Conservation (phyloP, 2,797 vertebrate species). For the Hafferia zeledoni region DNA sequence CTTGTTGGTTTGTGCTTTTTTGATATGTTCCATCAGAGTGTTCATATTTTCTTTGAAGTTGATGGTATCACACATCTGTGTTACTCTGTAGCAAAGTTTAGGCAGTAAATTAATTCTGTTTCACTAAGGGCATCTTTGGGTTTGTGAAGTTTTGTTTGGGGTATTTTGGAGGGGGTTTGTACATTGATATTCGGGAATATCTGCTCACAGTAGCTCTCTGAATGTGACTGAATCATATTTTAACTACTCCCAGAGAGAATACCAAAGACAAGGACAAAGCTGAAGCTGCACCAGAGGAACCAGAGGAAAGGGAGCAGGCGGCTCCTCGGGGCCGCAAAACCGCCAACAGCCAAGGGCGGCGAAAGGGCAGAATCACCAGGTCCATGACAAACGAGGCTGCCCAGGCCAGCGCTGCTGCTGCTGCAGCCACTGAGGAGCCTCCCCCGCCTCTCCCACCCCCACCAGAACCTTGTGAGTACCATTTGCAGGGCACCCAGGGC, state of each 20-base stretch:
- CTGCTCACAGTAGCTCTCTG: not conserved
- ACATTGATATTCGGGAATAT: not conserved
- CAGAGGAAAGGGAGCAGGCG: constrained; percentile 93
- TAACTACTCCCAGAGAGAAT: constrained; percentile 75
- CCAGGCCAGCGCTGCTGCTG: constrained; percentile 79
- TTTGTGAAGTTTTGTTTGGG: not conserved
- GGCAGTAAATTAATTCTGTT: not conserved
- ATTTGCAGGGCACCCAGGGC: not conserved
- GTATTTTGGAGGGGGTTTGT: not conserved
- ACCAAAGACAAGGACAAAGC: constrained; percentile 97
- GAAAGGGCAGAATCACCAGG: constrained; percentile 96
- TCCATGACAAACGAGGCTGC: constrained; percentile 98
- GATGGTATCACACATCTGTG: not conserved
- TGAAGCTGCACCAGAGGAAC: constrained; percentile 88
- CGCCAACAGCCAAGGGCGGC: constrained; percentile 95
- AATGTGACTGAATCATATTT: not conserved
- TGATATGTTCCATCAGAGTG: not conserved
- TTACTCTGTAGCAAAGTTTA: not conserved
- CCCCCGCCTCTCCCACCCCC: constrained; percentile 84
- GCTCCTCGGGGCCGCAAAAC: constrained; percentile 95
- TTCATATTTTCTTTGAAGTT: not conserved
- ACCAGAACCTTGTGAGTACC: constrained; percentile 78
- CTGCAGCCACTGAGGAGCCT: constrained; percentile 84
- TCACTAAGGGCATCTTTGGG: not conserved
- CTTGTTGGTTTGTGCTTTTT: not conserved